These are phyloP conservation scores for Ariopsis seemanni DNA, from an alignment of 2,113 vertebrate genomes.

Conservation along the genomic window DNA sequence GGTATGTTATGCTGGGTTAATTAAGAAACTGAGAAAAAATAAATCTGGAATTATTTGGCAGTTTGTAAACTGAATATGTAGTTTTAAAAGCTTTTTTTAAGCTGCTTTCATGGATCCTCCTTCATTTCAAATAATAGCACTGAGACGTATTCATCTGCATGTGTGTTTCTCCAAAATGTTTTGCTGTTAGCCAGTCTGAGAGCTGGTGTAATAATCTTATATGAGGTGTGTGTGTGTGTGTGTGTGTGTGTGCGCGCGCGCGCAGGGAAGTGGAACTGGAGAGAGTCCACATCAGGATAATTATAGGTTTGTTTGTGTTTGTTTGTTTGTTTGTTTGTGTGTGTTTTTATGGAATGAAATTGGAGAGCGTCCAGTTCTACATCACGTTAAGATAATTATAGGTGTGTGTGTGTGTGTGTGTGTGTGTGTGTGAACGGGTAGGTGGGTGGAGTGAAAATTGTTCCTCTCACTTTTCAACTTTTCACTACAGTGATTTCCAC, in stretches of 20 bases:
- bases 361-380: neutral
- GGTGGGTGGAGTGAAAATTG: neutral
- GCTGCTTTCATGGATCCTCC: neutral
- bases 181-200: slow-evolving; percentile 13
- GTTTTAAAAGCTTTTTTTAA: too few relatives aligned
- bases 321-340: neutral
- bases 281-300: neutral
- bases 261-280: slow-evolving; percentile 19
- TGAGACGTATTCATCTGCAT: neutral
- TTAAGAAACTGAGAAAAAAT: too few relatives aligned
- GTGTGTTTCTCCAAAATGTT: neutral
- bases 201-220: neutral
- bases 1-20: slow-evolving; percentile 19
- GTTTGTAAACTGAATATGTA: too few relatives aligned
- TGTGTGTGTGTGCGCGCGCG: slow-evolving; percentile 1
- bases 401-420: neutral
- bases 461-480: slow-evolving; percentile 51
- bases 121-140: neutral
- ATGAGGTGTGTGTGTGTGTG: neutral
- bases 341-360: neutral
- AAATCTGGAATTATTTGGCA: too few relatives aligned
- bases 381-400: neutral
- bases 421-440: neutral
- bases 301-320: neutral
- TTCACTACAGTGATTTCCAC: slow-evolving; percentile 52